Base-by-base conservation (phyloP, 2,113 vertebrate genomes). In the Meles meles region DNA sequence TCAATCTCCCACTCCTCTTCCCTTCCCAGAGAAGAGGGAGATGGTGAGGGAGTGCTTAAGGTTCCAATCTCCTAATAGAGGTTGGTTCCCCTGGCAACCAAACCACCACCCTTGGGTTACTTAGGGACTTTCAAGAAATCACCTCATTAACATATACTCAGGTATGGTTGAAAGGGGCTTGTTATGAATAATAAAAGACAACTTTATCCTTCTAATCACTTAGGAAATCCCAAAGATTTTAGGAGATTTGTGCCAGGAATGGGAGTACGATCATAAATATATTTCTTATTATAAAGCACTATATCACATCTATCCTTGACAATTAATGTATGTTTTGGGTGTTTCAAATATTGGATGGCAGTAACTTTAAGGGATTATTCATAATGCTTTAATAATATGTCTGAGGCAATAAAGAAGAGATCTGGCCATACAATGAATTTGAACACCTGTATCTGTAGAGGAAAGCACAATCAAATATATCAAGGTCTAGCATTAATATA, bases 321-420 rank as follows among this genome's bases (percentile, higher is more conserved):
- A 67, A 61, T 63, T 71, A 74, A 61, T 63, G 18, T 20, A 67
- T 55, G 12, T 86, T 94, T 94, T 59, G 63, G 34, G 9, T 83
- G 20, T 85, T 84, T 92, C n/a, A 80, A 42, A 92, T 23, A 67
- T n/a, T 72, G 17, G 71, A 85, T 88, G 59, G 23, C 44, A 77
- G 25, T 77, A 29, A 13, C 9, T 34, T 93, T 88, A 55, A 65
- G 57, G 71, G 34, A 49, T 94, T 67, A 34, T 47, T 92, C 34
- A 57, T 31, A 77, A 49, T 61, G 25, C 67, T 20, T 88, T 88
- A 92, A 79, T 57, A 94, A 34, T 79, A 47, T 61, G 25, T 71
- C 21, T 65, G 42, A 94, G 63, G 61, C 77, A 97, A 84, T 76
- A 80, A 97, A 71, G 23, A 94, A 83, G n/a, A 94, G 42, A 65